These are phyloP conservation scores for Auanema freiburgensis DNA, from an alignment of 2,888 invertebrate species.

Conservation along the genomic window DNA sequence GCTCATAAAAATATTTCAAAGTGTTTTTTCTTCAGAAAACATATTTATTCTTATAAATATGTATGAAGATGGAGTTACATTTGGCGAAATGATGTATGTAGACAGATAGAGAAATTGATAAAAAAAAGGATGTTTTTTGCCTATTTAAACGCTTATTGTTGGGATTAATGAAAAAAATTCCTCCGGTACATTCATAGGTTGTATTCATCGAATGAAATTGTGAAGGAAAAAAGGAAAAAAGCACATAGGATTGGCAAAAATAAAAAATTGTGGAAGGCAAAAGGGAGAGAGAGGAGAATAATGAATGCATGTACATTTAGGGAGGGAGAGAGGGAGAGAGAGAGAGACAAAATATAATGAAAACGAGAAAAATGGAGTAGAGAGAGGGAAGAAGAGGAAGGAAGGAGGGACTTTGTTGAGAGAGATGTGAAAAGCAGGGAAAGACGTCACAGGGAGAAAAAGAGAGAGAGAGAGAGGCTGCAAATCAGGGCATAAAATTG, in stretches of 20 bases:
- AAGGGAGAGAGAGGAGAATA: slow-evolving; percentile 3
- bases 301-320: slow-evolving; percentile 5
- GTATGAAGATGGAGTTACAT: no score
- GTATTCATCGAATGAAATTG: slow-evolving; percentile 8
- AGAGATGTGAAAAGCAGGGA: not conserved
- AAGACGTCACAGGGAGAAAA: not conserved
- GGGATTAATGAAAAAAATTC: no score
- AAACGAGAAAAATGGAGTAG: not conserved
- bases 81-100: no score
- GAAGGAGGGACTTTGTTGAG: not conserved
- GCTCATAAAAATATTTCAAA: no score
- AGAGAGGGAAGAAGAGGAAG: not conserved
- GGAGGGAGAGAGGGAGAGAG: slow-evolving; percentile 1
- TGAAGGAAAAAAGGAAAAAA: not conserved
- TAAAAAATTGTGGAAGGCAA: slow-evolving; percentile 14
- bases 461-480: slow-evolving; percentile 4
- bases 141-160: no score
- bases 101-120: no score
- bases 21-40: no score
- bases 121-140: no score
- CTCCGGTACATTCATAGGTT: no score
- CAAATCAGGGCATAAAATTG: not conserved
- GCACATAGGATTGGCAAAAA: not conserved
- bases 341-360: not conserved
- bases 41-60: no score